phyloP scores from a whole-genome alignment of 2,888 invertebrate species.

The Doris montereyensis region DNA sequence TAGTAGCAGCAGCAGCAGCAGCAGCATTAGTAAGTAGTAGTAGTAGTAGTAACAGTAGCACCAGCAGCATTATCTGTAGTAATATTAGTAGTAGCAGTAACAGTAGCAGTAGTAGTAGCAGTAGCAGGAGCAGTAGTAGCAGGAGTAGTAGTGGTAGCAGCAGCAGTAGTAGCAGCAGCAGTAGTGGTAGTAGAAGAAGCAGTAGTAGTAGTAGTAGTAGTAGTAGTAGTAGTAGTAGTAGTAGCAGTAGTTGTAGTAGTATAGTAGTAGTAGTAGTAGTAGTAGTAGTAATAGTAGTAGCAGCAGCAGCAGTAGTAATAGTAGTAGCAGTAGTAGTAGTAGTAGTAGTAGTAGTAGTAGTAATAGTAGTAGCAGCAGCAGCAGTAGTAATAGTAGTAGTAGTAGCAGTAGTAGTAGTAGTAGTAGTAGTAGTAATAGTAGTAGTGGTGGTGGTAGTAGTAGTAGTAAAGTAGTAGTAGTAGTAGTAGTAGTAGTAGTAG shows the following conservation, averaged over 20 bases:
- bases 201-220: background rate
- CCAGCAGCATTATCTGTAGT: background rate
- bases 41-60: background rate
- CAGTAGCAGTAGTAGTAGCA: background rate
- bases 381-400: constrained; percentile 4
- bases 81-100: background rate
- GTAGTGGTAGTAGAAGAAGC: background rate
- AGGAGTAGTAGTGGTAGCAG: background rate
- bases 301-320: background rate
- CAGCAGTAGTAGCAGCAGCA: background rate
- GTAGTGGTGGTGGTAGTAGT: background rate
- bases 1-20: background rate
- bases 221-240: background rate
- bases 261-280: background rate
- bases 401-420: background rate
- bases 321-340: background rate
- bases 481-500: background rate
- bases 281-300: background rate
- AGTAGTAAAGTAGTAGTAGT: background rate
- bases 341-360: background rate
- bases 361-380: constrained; percentile 1
- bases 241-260: background rate
- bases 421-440: background rate
- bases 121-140: background rate
- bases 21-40: background rate